Base-by-base conservation (phyloP, 2,113 vertebrate genomes). In the Cyanoliseus patagonus region DNA sequence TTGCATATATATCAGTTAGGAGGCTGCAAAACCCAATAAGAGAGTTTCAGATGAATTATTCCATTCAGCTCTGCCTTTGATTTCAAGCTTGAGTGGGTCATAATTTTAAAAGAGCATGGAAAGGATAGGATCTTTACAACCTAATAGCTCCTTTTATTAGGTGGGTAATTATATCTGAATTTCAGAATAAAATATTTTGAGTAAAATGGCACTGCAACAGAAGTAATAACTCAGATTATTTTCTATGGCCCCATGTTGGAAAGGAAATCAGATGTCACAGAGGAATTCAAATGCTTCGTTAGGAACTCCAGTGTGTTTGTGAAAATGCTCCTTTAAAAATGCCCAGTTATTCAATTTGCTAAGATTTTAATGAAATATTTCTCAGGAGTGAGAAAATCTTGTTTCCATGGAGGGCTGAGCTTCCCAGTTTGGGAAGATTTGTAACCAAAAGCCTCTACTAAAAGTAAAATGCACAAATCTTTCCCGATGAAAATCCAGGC, bases 121-220 rank as follows among this genome's bases (percentile, higher is more conserved):
- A 98, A 94, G 94, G 96, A 96, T 95, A 95, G 95, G 94, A 97
- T 98, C 97, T 98, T 97, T 97, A 97, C 97, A 97, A 97, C 97
- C 97, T 98, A 97, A 98, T 97, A 95, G 97, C 97, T 97, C 97
- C 94, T 98, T 98, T 98, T 98, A 97, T 98, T 97, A 98, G 97
- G 94, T 97, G 97, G 91, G 96, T 97, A 97, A 98, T 98, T 97
- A 97, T 95, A 98, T 97, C 94, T 93, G 96, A 97, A 97, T 92
- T 95, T 96, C 93, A 66, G 87, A 97, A 97, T 97, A 94, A 98
- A 98, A 97, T 97, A 97, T 98, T 97, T 97, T 85, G 97, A 97
- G 96, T 94, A 95, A 97, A 98, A 97, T 94, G 95, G 97, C 96
- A 94, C 94, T 88, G 94, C 96, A 96, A 97, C 94, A 96, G 95